These are phyloP conservation scores for Cataglyphis hispanica DNA, from an alignment of 1,140 invertebrate genomes.

Conservation along the genomic window DNA sequence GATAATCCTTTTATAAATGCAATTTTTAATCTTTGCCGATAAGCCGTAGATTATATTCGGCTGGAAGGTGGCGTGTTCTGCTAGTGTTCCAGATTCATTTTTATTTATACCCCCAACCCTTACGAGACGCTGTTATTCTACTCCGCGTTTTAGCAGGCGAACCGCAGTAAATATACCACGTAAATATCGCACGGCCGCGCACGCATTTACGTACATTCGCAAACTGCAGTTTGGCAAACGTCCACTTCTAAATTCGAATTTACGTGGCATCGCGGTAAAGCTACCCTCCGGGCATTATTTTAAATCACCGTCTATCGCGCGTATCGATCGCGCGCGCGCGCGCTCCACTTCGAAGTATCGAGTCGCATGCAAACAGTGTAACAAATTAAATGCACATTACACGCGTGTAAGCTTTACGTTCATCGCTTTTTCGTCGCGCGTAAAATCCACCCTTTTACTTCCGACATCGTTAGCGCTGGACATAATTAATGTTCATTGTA, in stretches of 20 bases:
- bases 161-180: constrained; percentile 51
- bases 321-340: constrained; percentile 49
- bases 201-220: constrained; percentile 59
- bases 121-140: constrained; percentile 12
- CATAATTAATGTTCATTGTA: neutral
- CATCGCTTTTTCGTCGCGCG: neutral
- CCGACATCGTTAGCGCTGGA: neutral
- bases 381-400: constrained; percentile 55
- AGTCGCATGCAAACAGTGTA: constrained; percentile 30
- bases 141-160: constrained; percentile 23
- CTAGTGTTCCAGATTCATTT: constrained; percentile 33
- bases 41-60: constrained; percentile 19
- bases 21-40: constrained; percentile 24
- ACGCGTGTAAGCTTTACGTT: constrained; percentile 14
- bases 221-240: constrained; percentile 62
- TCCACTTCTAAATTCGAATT: constrained; percentile 65
- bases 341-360: constrained; percentile 26
- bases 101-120: constrained; percentile 43
- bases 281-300: constrained; percentile 48
- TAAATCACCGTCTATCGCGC: constrained; percentile 61
- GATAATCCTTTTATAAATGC: neutral
- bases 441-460: constrained; percentile 28
- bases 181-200: constrained; percentile 51
- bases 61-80: neutral
- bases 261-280: constrained; percentile 61